Percentiles rank a stretch among this genome's conserved stretches.
Conservation (phyloP, 2,113 vertebrate genomes). For the Campylomormyrus numenius region DNA sequence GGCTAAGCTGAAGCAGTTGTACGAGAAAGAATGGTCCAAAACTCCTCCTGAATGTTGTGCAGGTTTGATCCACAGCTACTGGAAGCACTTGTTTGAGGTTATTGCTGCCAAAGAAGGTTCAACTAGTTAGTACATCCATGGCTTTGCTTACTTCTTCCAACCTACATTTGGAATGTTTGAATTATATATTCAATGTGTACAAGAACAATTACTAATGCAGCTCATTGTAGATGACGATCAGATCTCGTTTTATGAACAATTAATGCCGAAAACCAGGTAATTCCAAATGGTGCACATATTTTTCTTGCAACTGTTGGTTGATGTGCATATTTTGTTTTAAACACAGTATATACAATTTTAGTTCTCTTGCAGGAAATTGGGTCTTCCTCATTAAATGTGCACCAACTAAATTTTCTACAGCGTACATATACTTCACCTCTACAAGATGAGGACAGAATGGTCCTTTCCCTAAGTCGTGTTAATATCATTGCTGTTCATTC, state of each 20-base stretch:
- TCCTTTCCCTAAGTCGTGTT: slow-evolving; percentile 32
- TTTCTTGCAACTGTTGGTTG: neutral
- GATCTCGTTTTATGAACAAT: neutral
- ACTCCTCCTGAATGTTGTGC: neutral
- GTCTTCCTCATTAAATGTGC: neutral
- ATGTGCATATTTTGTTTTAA: neutral
- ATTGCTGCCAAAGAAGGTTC: neutral
- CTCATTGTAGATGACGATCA: neutral
- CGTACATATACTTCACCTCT: neutral
- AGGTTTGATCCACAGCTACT: neutral
- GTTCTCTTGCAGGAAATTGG: neutral
- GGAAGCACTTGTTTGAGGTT: neutral
- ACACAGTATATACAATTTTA: neutral
- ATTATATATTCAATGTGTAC: neutral
- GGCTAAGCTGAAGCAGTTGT: neutral
- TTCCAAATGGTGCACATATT: neutral
- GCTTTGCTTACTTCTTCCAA: neutral
- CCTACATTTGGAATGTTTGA: neutral
- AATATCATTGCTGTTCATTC: neutral
- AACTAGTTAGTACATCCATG: neutral
- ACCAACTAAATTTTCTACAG: neutral
- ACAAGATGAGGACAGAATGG: neutral
- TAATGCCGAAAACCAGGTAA: neutral
- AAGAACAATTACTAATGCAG: neutral
- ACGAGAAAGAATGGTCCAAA: neutral